Evolutionary conservation across 2,888 invertebrate species (phyloP).

Genomic region (Fissipunctia ypsillon): DNA sequence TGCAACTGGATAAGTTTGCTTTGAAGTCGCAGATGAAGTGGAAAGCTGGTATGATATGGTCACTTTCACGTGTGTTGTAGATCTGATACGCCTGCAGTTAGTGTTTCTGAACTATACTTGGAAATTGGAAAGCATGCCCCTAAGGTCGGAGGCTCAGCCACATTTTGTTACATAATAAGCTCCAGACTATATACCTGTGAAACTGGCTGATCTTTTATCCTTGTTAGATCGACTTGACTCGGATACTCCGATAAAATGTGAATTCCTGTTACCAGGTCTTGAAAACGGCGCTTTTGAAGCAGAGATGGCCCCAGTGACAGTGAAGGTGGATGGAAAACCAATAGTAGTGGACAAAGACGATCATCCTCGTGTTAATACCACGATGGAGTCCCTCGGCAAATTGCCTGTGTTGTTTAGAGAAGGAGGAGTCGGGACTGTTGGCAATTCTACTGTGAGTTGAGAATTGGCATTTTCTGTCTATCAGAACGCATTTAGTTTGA

Average conservation of each 20-base stretch:
- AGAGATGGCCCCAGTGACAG: conserved; percentile 95
- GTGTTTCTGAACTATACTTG: no score
- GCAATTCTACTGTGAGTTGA: conserved; percentile 94
- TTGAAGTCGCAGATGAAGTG: conserved; percentile 95
- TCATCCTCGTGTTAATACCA: conserved; percentile 96
- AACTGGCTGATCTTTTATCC: no score
- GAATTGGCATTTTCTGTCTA: background rate
- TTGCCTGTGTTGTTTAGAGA: conserved; percentile 97
- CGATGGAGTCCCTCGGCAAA: conserved; percentile 94
- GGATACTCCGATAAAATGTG: no score
- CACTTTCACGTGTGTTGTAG: no score
- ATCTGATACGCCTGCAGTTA: no score
- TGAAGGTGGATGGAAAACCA: conserved; percentile 95
- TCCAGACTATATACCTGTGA: no score
- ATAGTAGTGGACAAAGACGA: conserved; percentile 95
- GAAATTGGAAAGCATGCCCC: no score
- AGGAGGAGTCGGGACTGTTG: conserved; percentile 98
- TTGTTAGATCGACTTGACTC: no score
- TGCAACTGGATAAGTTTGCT: conserved; percentile 96
- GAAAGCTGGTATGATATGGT: conserved; percentile 92
- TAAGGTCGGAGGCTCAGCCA: no score
- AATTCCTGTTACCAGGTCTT: no score
- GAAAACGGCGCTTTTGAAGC: conserved; percentile 68
- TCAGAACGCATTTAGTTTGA: no score
- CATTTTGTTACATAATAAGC: no score